Base-by-base conservation (phyloP, 2,888 invertebrate genomes). In the Brachynemurus nebulosus region DNA sequence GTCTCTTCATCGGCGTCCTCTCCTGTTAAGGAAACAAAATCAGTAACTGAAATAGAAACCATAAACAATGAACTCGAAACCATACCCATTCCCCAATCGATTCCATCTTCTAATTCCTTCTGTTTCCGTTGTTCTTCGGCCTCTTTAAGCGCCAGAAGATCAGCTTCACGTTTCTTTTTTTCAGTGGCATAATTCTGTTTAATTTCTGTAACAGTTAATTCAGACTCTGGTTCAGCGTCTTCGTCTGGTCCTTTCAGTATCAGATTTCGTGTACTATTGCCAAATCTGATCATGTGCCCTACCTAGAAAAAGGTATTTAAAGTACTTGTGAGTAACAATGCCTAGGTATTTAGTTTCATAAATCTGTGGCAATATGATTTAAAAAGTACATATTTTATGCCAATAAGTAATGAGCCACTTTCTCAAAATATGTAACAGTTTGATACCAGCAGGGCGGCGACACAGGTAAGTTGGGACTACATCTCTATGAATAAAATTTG, bases 281-380 rank as follows among this genome's bases (percentile, higher is more conserved):
- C 97, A 59, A 96, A 80, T 61, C 84, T 88, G n/a, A 96, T 65
- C 65, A 95, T 83, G 62, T 95, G 86, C 0, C 95, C 95, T 0
- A 92, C 92, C 53, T 65, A 40, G 5, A 30, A 34, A 18, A 41
- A 7, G 3, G n/a, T n/a, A n/a, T n/a, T n/a, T n/a, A n/a, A n/a
- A n/a, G n/a, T n/a, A n/a, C n/a, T n/a, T n/a, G n/a, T n/a, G n/a
- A n/a, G n/a, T n/a, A n/a, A n/a, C n/a, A n/a, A n/a, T n/a, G n/a
- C n/a, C n/a, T n/a, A n/a, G n/a, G n/a, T n/a, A n/a, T n/a, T n/a
- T n/a, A n/a, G n/a, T n/a, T n/a, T n/a, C n/a, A n/a, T n/a, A n/a
- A n/a, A n/a, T n/a, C n/a, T n/a, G n/a, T n/a, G n/a, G n/a, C n/a
- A n/a, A n/a, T n/a, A n/a, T n/a, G n/a, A n/a, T n/a, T n/a, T n/a